A percentile compares a stretch with the other conserved stretches of the same genome.
These are phyloP conservation scores for Litocranius walleri DNA, from an alignment of 2,113 vertebrate species.

Conservation along the genomic window DNA sequence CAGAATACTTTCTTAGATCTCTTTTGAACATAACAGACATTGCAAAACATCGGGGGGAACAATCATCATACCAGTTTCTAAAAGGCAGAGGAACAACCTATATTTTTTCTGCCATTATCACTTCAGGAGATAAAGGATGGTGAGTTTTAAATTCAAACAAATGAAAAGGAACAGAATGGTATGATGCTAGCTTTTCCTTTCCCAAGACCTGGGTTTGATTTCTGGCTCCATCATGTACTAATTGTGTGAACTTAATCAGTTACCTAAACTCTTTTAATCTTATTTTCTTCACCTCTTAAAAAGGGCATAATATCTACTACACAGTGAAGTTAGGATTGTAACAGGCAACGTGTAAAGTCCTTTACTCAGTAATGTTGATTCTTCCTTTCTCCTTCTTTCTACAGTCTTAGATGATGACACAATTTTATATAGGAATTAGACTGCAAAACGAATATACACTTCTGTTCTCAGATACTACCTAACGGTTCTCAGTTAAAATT, in stretches of 20 bases:
- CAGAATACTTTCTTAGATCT: not conserved
- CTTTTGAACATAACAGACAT: not conserved
- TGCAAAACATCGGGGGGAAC: not conserved
- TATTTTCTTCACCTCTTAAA: not conserved
- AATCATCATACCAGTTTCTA: not conserved
- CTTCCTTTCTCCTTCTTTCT: not conserved
- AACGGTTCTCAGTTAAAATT: not conserved
- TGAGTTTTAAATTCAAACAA: slow-evolving; percentile 18
- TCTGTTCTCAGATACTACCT: not conserved
- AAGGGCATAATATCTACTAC: not conserved
- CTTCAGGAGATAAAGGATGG: not conserved
- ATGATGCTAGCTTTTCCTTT: not conserved
- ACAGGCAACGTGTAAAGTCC: not conserved
- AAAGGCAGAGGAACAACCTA: not conserved
- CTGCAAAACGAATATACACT: not conserved
- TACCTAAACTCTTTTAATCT: not conserved
- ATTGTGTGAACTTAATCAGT: not conserved
- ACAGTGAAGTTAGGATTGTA: not conserved
- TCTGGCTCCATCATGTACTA: not conserved
- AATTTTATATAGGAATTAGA: not conserved
- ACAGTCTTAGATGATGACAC: not conserved
- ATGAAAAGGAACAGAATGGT: not conserved
- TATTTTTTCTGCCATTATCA: not conserved
- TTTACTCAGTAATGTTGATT: not conserved
- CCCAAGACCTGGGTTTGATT: not conserved